Percentiles rank a stretch among this genome's conserved stretches.
Conservation (phyloP, 1,140 invertebrate species). For the Orius insidiosus region DNA sequence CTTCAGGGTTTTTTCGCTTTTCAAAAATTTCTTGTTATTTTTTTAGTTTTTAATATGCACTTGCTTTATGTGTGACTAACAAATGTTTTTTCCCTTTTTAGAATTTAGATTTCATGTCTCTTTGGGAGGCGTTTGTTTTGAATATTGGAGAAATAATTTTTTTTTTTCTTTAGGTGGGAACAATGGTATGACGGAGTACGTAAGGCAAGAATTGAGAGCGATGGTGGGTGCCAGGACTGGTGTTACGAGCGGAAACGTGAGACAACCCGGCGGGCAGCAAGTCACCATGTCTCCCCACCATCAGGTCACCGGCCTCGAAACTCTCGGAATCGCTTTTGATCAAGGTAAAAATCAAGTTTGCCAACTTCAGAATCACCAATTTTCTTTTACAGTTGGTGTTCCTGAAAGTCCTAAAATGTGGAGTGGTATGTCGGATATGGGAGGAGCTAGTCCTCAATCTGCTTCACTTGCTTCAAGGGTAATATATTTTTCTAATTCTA, state of each 20-base stretch:
- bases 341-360: constrained; percentile 13
- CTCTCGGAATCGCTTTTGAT: constrained; percentile 47
- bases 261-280: constrained; percentile 20
- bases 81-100: neutral
- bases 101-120: neutral
- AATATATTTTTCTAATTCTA: constrained; percentile 12
- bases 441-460: constrained; percentile 29
- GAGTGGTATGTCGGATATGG: constrained; percentile 29
- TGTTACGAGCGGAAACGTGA: constrained; percentile 25
- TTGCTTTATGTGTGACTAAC: constrained; percentile 4
- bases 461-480: constrained; percentile 17
- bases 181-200: constrained; percentile 21
- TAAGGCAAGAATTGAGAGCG: constrained; percentile 67
- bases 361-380: constrained; percentile 26
- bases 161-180: constrained; percentile 16
- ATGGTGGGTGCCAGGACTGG: constrained; percentile 66
- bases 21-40: neutral
- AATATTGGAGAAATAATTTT: constrained; percentile 1
- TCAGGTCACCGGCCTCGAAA: constrained; percentile 27
- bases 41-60: neutral
- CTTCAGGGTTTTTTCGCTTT: constrained; percentile 1
- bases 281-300: constrained; percentile 17
- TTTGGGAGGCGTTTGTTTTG: neutral
- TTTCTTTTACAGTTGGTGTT: constrained; percentile 24
- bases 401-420: constrained; percentile 32